Base-by-base conservation (phyloP, 2,113 vertebrate species). In the Gymnorhina tibicen region DNA sequence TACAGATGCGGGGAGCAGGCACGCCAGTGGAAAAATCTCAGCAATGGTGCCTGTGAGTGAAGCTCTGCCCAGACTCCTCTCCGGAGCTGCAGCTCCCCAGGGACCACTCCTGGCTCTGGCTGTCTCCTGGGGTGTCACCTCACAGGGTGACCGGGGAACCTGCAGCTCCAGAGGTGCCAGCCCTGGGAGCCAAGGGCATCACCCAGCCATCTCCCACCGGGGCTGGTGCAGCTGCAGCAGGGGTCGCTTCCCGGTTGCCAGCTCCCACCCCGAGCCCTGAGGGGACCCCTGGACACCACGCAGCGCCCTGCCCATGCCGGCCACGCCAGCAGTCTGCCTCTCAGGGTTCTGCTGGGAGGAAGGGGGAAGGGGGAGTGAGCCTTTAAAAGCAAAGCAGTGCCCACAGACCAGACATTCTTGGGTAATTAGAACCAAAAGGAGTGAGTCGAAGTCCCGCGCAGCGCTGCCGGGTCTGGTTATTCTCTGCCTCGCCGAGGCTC, bases 381-480 rank as follows among this genome's bases (percentile, higher is more conserved):
- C 93, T 78, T 41, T 68, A 87, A 79, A 74, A 82, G 86, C 22
- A 59, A n/a, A 89, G 84, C 84, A 72, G 82, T 52, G 69, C 95
- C 94, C 93, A 89, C 69, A 59, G 89, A 50, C 28, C 95, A 97
- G 96, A 90, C 96, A 96, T 95, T 96, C 94, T 94, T 92, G 85
- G 87, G 94, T 95, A 95, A 96, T 96, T 96, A 82, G 89, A 95
- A 92, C 95, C 96, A 96, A 91, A 94, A 82, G 77, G 74, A 87
- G 86, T 4, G 26, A 70, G 89, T 21, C 24, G 17, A 14, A 41
- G 78, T 5, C 75, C 82, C 6, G 75, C 8, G 6, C 26, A 1
- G 50, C 4, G 19, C 35, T 82, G 92, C 79, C 20, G 39, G 85
- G 9, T 91, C 96, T 95, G 94, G 27, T 93, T 89, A 53, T 93